Evolutionary conservation across 2,797 vertebrate genomes (phyloP).

Genomic region (Pagetopsis macropterus): DNA sequence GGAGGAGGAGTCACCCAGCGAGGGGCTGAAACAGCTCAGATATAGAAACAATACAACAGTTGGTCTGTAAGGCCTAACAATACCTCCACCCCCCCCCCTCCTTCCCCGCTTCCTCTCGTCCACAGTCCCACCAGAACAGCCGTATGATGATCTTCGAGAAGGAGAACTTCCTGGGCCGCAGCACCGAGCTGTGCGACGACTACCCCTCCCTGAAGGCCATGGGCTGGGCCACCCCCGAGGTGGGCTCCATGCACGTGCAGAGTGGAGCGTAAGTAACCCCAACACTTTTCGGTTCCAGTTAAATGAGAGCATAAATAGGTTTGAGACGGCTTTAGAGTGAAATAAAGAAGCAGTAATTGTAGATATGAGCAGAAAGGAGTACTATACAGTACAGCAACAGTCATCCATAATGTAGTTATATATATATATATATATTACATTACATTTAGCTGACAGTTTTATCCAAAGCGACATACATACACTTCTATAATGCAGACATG

Average conservation of each 20-base stretch:
- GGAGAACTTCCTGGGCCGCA: constrained; percentile 76
- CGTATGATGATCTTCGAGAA: constrained; percentile 75
- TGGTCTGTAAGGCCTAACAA: constrained; percentile 10
- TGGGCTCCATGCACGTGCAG: constrained; percentile 80
- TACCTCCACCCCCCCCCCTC: background rate
- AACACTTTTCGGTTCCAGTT: background rate
- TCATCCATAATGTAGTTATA: background rate
- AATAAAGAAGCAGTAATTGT: background rate
- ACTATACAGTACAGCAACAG: background rate
- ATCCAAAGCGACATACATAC: too few species aligned
- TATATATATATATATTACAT: background rate
- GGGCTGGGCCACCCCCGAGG: constrained; percentile 74
- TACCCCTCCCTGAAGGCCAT: constrained; percentile 78
- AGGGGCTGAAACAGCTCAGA: constrained; percentile 22
- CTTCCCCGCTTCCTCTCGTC: background rate
- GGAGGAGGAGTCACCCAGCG: constrained; percentile 12
- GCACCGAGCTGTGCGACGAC: constrained; percentile 71
- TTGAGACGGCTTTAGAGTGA: constrained; percentile 28
- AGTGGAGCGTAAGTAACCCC: constrained; percentile 53
- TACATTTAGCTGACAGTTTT: too few species aligned
- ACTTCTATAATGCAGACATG: too few species aligned
- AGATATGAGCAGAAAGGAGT: background rate
- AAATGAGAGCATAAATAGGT: background rate
- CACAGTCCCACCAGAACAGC: constrained; percentile 72
- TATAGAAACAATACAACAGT: constrained; percentile 42